A percentile compares a stretch with the other conserved stretches of the same genome.
phyloP scores from a whole-genome alignment of 2,113 vertebrate genomes.

The Gyps fulvus region DNA sequence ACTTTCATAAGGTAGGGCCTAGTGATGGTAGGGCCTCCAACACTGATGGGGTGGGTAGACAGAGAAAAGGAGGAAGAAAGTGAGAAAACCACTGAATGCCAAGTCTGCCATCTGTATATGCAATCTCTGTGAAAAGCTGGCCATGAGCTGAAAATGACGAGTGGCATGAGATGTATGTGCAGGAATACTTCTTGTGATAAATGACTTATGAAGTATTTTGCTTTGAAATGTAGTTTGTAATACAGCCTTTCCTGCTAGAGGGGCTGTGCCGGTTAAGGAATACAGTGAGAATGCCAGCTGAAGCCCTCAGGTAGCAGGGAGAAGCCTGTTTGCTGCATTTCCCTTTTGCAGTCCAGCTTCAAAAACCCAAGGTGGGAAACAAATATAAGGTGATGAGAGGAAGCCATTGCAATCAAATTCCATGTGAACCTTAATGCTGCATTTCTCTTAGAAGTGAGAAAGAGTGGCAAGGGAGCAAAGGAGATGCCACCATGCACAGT shows the following conservation, averaged over 20 bases:
- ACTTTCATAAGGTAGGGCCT: not conserved
- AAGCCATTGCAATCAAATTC: not conserved
- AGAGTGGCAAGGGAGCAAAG: not conserved
- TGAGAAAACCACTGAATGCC: not conserved
- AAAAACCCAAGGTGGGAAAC: not conserved
- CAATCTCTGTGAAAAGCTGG: not conserved
- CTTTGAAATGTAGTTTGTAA: not conserved
- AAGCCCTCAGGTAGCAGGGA: rapidly evolving
- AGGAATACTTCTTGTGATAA: not conserved
- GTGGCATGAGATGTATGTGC: not conserved
- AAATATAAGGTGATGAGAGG: not conserved
- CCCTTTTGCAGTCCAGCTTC: not conserved
- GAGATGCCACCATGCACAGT: not conserved
- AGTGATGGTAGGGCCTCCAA: not conserved
- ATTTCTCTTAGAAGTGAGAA: not conserved
- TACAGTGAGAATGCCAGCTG: not conserved
- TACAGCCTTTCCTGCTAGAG: not conserved
- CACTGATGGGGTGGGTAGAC: not conserved
- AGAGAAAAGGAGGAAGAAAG: not conserved
- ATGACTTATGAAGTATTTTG: not conserved
- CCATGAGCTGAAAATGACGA: not conserved
- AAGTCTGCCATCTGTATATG: not conserved
- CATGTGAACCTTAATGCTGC: not conserved
- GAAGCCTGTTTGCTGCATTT: not conserved
- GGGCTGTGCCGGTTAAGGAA: not conserved